These are phyloP conservation scores for Acronicta alni DNA, from an alignment of 2,888 invertebrate genomes.

Conservation along the genomic window DNA sequence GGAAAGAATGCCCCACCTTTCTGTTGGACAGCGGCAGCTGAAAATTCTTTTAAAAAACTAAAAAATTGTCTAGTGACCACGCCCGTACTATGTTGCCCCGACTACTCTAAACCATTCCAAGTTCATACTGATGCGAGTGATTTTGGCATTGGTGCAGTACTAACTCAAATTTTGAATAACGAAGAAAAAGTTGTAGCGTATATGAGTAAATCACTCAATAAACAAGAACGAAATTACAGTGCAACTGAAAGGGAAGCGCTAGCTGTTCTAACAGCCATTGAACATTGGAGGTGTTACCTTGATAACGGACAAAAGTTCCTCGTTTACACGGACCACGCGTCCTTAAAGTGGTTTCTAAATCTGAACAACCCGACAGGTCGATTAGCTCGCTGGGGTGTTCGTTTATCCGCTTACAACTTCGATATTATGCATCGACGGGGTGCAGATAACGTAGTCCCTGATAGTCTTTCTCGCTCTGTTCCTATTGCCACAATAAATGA, in stretches of 20 bases:
- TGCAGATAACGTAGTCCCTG: slow-evolving; percentile 52
- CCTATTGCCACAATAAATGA: too few species aligned
- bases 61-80: neutral
- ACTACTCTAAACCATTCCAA: slow-evolving; percentile 6
- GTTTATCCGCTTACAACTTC: slow-evolving; percentile 1
- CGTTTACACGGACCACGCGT: slow-evolving; percentile 10
- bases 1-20: neutral
- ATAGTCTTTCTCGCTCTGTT: slow-evolving; percentile 37
- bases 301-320: slow-evolving; percentile 29
- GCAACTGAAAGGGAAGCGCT: slow-evolving; percentile 56
- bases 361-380: slow-evolving; percentile 54
- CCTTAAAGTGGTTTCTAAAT: neutral
- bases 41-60: neutral
- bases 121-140: slow-evolving; percentile 15
- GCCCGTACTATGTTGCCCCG: slow-evolving; percentile 3
- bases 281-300: slow-evolving; percentile 49
- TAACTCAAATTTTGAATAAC: too few species aligned
- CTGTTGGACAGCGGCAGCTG: neutral
- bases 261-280: slow-evolving; percentile 53
- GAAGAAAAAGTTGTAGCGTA: slow-evolving; percentile 13
- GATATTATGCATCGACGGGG: slow-evolving; percentile 50
- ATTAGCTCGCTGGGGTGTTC: slow-evolving; percentile 37
- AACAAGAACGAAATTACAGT: slow-evolving; percentile 50
- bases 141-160: slow-evolving; percentile 17
- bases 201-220: slow-evolving; percentile 19